Evolutionary conservation across 1,140 invertebrate species (phyloP), one percentile per base, ranked within the genome.

Genomic region (Scaptomyza montana): DNA sequence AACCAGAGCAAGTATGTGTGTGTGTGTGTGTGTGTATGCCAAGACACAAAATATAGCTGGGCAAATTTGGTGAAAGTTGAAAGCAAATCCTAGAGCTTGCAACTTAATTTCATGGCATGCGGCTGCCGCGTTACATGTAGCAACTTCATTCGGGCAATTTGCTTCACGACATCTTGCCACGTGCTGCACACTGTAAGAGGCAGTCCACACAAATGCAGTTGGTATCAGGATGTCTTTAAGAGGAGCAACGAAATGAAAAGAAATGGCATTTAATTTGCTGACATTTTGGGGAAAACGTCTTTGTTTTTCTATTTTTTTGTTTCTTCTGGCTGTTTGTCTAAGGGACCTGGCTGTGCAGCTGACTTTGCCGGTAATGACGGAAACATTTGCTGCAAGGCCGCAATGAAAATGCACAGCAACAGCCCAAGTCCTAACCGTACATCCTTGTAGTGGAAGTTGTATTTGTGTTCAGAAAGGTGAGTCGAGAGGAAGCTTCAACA

Each of bases 91-190:
- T 78, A 72, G 61, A 79, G 82, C 82, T 87, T 86, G 82, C 82
- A 86, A 86, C 82, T 86, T 86, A 86, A 86, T 86, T 87, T 86
- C 82, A 82, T 87, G 75, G 75, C 78, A 82, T 63, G 82, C 69
- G 66, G 65, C 45, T 63, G 71, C 53, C 54, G 66, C 65, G 75
- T 78, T 53, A 78, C 75, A 78, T 72, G 73, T 49, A 61, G 78
- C 78, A 87, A 78, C 78, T 76, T 87, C 82, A 87, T 86, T 86
- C 75, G 82, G 78, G 82, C 81, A 87, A 86, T 86, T 86, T 86
- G 81, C 75, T 78, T 54, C 67, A 71, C 74, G 78, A 85, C 66
- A 77, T 75, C 75, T 72, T 81, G 74, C 81, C 82, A 78, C 75
- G 81, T 86, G 59, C 79, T 67, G 16, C 47, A 63, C 60, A 13